These are phyloP conservation scores for Neotoxoptera formosana DNA, from an alignment of 1,140 invertebrate genomes.

Conservation along the genomic window DNA sequence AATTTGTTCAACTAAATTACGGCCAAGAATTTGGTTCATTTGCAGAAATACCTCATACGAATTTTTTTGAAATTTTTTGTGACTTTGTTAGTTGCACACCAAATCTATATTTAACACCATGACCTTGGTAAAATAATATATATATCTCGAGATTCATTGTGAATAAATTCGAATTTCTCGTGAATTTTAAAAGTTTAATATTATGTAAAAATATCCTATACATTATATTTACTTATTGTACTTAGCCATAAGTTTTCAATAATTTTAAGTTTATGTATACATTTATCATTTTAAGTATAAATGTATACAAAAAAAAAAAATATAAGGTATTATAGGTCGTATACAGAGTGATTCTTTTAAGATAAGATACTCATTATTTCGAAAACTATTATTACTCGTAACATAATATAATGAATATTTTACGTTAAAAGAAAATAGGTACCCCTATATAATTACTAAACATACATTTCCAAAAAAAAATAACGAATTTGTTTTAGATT, in stretches of 20 bases:
- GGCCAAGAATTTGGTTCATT: slow-evolving; percentile 25
- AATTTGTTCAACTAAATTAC: not conserved
- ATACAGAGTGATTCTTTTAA: not conserved
- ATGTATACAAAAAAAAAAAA: not conserved
- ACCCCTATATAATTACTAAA: not conserved
- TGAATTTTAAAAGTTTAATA: not conserved
- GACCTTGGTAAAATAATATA: slow-evolving; percentile 30
- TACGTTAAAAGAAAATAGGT: not conserved
- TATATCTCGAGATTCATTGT: not conserved
- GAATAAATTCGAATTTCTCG: not conserved
- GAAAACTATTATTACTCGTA: not conserved
- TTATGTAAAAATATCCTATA: not conserved
- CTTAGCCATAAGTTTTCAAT: not conserved
- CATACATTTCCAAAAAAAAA: too few relatives aligned
- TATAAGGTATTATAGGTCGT: not conserved
- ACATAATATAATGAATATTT: not conserved
- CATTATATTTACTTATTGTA: not conserved
- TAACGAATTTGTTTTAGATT: not conserved
- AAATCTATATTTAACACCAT: slow-evolving; percentile 33
- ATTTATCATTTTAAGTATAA: not conserved
- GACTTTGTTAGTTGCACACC: not conserved
- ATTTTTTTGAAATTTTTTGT: not conserved
- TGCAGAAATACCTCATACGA: not conserved
- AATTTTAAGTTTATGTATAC: not conserved
- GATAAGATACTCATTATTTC: not conserved